Conservation (phyloP, 1,140 invertebrate genomes). For the Hirudo medicinalis region DNA sequence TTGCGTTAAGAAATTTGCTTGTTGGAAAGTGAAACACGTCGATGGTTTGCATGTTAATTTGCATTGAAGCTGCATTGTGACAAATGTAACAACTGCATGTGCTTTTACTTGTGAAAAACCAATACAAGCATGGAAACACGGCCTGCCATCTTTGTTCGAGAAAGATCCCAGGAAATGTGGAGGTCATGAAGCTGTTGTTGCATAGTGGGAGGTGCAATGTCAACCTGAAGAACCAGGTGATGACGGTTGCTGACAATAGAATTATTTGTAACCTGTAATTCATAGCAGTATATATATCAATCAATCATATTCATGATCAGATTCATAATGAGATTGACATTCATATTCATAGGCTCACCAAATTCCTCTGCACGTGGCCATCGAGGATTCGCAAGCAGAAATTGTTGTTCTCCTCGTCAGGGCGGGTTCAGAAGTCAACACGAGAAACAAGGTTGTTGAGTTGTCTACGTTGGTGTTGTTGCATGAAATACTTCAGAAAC, state of each 20-base stretch:
- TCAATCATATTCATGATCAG: neutral
- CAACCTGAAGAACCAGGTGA: conserved; percentile 7
- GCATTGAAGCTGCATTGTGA: too few relatives aligned
- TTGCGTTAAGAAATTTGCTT: too few relatives aligned
- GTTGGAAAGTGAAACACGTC: too few relatives aligned
- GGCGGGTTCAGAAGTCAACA: neutral
- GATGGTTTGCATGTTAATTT: too few relatives aligned
- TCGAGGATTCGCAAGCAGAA: neutral
- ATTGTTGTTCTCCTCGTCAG: conserved; percentile 4
- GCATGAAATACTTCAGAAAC: too few relatives aligned
- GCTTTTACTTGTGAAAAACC: too few relatives aligned
- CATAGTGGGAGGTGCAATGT: neutral
- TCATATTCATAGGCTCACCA: neutral
- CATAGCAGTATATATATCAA: too few relatives aligned
- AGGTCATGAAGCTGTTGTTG: neutral
- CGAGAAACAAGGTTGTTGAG: neutral
- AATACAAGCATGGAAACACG: neutral
- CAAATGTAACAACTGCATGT: too few relatives aligned
- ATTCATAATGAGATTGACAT: neutral
- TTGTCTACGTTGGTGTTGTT: too few relatives aligned
- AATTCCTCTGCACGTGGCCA: conserved; percentile 6
- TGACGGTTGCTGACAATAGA: neutral
- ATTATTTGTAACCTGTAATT: too few relatives aligned
- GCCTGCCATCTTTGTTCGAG: conserved; percentile 5
- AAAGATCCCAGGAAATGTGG: neutral